Evolutionary conservation across 2,888 invertebrate genomes (phyloP).

Genomic region (Blomia tropicalis): DNA sequence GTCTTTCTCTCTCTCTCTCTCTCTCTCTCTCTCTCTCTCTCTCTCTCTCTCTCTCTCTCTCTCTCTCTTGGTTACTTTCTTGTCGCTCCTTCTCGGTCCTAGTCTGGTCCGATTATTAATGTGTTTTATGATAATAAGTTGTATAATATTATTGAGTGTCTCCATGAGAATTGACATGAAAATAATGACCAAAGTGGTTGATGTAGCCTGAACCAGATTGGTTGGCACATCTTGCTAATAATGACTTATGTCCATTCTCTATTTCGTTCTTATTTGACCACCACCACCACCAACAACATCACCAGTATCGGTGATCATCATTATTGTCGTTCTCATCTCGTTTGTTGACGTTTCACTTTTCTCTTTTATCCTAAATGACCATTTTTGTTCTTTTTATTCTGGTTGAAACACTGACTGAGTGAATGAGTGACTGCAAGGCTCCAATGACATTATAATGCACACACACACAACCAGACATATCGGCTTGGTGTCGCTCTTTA

Average conservation of each 20-base stretch:
- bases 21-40: no score
- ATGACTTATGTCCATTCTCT: constrained; percentile 1
- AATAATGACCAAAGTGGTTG: constrained; percentile 5
- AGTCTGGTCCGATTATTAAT: neutral
- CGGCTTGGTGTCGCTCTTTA: constrained; percentile 12
- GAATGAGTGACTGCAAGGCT: neutral
- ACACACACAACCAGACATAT: neutral
- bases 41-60: no score
- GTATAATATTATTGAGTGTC: constrained; percentile 10
- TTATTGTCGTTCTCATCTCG: neutral
- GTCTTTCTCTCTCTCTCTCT: no score
- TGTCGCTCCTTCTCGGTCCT: neutral
- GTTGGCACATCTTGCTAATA: constrained; percentile 2
- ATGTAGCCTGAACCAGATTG: neutral
- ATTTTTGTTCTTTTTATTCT: no score
- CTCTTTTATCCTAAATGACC: neutral
- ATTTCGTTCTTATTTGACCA: neutral
- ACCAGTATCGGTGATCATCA: neutral
- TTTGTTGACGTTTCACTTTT: constrained; percentile 3
- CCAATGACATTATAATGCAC: constrained; percentile 2
- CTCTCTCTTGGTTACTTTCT: no score
- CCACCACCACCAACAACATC: neutral
- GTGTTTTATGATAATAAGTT: constrained; percentile 13
- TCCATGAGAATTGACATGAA: constrained; percentile 12
- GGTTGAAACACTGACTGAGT: no score